Evolutionary conservation across 2,113 vertebrate genomes (phyloP), one percentile per base, ranked within the genome.

Genomic region (Sturnus vulgaris): DNA sequence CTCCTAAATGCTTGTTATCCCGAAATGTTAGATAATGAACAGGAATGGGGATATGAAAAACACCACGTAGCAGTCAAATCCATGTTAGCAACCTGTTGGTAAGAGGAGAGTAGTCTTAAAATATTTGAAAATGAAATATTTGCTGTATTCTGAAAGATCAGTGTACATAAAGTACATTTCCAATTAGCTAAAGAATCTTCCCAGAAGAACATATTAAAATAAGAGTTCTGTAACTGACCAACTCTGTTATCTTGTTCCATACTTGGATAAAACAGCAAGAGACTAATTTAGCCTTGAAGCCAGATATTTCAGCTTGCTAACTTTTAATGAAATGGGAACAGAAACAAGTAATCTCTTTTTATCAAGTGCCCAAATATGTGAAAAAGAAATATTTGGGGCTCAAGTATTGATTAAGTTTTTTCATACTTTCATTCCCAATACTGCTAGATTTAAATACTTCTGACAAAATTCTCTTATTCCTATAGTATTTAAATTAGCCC

Each of bases 211-310:
- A 84, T 72, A 86, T 75, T 95, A 93, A 95, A 95, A 69, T 73
- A 81, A 81, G 25, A 83, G 64, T 86, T 96, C 28, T 92, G 60
- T 86, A 83, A 88, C 90, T 96, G 90, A 94, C 64, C 92, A 86
- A 37, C 56, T 91, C 57, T 83, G 39, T 86, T 92, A 81, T 90
- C 90, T 83, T 86, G 33, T 64, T 95, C 88, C 52, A 49, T 94
- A 92, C 70, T 94, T 88, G 55, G 49, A 81, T 86, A 88, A 95
- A 94, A 90, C 85, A 93, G 88, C 92, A 78, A 93, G 85, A 95
- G 88, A 92, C 71, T 94, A 94, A 96, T 94, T 95, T 90, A 93
- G 60, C 80, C 71, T 78, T 78, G 71, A 57, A 92, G 88, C 85
- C 60, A 81, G 52, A 73, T 83, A 59, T 86, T 96, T 88, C 68